phyloP scores from a whole-genome alignment of 2,113 vertebrate genomes.

The Marcusenius ussheri region DNA sequence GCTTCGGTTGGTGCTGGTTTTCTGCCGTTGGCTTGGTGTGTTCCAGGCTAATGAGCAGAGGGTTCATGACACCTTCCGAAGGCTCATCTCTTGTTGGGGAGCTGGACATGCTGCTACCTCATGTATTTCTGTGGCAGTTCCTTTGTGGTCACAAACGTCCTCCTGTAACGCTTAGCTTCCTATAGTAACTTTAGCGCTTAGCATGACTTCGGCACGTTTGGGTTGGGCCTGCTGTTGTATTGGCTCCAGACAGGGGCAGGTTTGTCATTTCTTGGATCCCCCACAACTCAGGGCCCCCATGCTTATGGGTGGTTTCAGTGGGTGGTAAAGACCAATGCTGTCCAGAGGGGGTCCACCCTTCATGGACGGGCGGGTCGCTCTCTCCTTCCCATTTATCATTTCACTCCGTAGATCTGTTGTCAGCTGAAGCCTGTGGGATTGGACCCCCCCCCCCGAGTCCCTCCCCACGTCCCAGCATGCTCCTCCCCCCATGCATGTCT shows the following conservation, averaged over 20 bases:
- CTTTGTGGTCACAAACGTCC: neutral
- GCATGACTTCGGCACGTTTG: neutral
- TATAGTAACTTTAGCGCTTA: neutral
- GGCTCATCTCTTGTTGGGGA: neutral
- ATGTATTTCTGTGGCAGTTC: neutral
- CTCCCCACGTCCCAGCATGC: neutral
- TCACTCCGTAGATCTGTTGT: neutral
- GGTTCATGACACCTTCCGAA: neutral
- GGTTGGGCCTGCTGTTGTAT: neutral
- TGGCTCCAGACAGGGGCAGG: neutral
- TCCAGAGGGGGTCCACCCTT: neutral
- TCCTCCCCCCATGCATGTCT: neutral
- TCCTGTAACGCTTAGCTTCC: neutral
- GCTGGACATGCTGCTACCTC: neutral
- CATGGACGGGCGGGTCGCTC: neutral
- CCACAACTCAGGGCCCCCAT: neutral
- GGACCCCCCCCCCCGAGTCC: neutral
- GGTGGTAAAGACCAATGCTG: neutral
- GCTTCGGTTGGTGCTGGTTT: too few species aligned
- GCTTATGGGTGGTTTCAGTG: neutral
- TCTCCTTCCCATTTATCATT: neutral
- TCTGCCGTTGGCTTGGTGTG: too few species aligned
- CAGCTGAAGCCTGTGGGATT: neutral
- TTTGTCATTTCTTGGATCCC: neutral
- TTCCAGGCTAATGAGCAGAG: neutral